These are phyloP conservation scores for Chelidonichthys spinosus DNA, from an alignment of 2,797 vertebrate genomes.

Conservation along the genomic window DNA sequence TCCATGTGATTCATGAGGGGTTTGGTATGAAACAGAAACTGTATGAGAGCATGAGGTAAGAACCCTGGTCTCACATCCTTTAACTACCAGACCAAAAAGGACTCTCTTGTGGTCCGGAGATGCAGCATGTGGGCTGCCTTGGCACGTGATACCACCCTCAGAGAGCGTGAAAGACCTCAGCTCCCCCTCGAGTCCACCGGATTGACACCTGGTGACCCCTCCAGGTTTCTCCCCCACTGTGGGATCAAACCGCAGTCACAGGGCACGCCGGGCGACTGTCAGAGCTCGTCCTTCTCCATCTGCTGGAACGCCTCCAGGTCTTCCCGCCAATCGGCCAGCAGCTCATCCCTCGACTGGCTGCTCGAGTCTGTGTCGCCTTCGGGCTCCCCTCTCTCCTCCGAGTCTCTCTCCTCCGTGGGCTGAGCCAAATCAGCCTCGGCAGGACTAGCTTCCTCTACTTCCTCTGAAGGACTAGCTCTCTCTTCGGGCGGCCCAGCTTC, in stretches of 20 bases:
- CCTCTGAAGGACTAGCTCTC: slow-evolving; percentile 27
- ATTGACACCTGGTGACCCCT: slow-evolving; percentile 39
- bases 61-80: slow-evolving; percentile 47
- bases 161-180: slow-evolving; percentile 43
- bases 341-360: slow-evolving; percentile 90
- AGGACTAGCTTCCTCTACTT: not conserved
- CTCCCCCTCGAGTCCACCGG: slow-evolving; percentile 37
- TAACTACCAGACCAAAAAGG: slow-evolving; percentile 37
- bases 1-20: slow-evolving; percentile 31
- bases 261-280: slow-evolving; percentile 76
- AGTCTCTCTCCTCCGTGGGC: slow-evolving; percentile 59
- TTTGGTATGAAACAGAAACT: slow-evolving; percentile 53
- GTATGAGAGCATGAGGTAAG: slow-evolving; percentile 61
- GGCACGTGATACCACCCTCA: slow-evolving; percentile 47
- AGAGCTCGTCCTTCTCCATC: slow-evolving; percentile 99
- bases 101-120: slow-evolving; percentile 53
- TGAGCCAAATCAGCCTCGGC: slow-evolving; percentile 13
- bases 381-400: slow-evolving; percentile 80
- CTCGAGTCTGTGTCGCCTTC: slow-evolving; percentile 75
- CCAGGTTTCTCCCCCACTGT: slow-evolving; percentile 13
- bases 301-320: slow-evolving; percentile 99
- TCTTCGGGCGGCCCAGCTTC: slow-evolving; percentile 38
- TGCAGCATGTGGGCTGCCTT: slow-evolving; percentile 51
- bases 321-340: slow-evolving; percentile 98
- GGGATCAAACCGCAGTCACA: slow-evolving; percentile 50